phyloP scores from a whole-genome alignment of 2,888 invertebrate species.

The Volucella zonaria region DNA sequence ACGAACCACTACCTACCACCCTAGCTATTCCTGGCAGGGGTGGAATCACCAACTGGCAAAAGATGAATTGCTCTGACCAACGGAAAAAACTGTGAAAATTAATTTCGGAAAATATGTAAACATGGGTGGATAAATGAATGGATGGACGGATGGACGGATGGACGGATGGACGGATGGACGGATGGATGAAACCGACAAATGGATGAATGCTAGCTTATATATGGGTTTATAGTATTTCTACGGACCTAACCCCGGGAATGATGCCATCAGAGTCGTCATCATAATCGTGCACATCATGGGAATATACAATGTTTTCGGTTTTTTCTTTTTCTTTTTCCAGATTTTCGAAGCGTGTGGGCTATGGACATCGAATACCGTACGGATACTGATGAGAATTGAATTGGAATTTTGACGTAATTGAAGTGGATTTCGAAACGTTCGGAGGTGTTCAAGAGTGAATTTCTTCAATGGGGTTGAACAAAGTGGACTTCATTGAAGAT shows the following conservation, averaged over 20 bases:
- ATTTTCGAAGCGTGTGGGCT: slow-evolving; percentile 6
- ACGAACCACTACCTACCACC: slow-evolving; percentile 6
- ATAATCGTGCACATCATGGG: slow-evolving; percentile 18
- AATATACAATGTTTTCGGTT: slow-evolving; percentile 13
- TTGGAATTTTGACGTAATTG: slow-evolving; percentile 13
- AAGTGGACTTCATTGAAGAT: no score
- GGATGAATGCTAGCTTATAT: not conserved
- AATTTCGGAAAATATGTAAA: slow-evolving; percentile 39
- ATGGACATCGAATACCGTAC: not conserved
- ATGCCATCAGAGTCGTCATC: slow-evolving; percentile 41
- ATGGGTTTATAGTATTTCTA: slow-evolving; percentile 32
- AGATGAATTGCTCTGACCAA: slow-evolving; percentile 5
- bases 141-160: slow-evolving; percentile 2
- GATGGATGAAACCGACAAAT: slow-evolving; percentile 12
- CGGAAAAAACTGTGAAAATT: slow-evolving; percentile 30
- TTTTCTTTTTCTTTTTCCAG: no score
- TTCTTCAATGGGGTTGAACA: not conserved
- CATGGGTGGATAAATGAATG: slow-evolving; percentile 9
- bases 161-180: slow-evolving; percentile 7
- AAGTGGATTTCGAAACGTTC: not conserved
- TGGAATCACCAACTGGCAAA: slow-evolving; percentile 1
- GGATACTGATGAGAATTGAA: slow-evolving; percentile 6
- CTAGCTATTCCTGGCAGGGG: slow-evolving; percentile 3
- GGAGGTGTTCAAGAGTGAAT: not conserved
- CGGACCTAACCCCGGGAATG: slow-evolving; percentile 43